phyloP scores from a whole-genome alignment of 2,113 vertebrate genomes.

The Arizona elegans region DNA sequence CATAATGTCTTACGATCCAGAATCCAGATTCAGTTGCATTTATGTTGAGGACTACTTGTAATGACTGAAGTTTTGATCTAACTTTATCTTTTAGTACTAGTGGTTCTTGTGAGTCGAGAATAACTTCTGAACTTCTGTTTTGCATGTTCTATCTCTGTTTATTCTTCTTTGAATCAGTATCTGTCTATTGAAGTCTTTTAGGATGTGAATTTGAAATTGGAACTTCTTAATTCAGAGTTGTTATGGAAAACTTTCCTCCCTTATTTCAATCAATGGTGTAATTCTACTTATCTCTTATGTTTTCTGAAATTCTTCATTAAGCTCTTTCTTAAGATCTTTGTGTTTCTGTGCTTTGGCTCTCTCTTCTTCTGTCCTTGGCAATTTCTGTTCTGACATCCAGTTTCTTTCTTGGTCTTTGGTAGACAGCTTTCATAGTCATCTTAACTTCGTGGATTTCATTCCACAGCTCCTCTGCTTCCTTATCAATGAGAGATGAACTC shows the following conservation, averaged over 20 bases:
- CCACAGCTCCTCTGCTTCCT: background rate
- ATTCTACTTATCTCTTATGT: background rate
- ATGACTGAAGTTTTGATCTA: background rate
- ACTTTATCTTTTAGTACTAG: background rate
- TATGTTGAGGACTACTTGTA: background rate
- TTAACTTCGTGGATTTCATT: background rate
- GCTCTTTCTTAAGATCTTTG: background rate
- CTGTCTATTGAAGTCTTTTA: background rate
- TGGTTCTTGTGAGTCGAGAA: background rate
- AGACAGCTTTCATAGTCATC: background rate
- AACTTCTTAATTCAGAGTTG: background rate
- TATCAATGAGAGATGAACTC: background rate
- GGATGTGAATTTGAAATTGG: background rate
- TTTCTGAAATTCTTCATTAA: background rate
- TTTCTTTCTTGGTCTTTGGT: background rate
- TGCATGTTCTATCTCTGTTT: background rate
- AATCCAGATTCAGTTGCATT: too few species aligned
- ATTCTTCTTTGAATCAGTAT: background rate
- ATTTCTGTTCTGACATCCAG: background rate
- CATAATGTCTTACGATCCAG: too few species aligned
- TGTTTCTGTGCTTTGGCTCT: background rate
- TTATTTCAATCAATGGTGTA: background rate
- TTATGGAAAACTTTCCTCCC: background rate
- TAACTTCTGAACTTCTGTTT: background rate
- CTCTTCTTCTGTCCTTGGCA: background rate